Percentiles rank a stretch among this genome's conserved stretches.
Conservation (phyloP, 2,113 vertebrate genomes). For the Hemibagrus wyckioides region DNA sequence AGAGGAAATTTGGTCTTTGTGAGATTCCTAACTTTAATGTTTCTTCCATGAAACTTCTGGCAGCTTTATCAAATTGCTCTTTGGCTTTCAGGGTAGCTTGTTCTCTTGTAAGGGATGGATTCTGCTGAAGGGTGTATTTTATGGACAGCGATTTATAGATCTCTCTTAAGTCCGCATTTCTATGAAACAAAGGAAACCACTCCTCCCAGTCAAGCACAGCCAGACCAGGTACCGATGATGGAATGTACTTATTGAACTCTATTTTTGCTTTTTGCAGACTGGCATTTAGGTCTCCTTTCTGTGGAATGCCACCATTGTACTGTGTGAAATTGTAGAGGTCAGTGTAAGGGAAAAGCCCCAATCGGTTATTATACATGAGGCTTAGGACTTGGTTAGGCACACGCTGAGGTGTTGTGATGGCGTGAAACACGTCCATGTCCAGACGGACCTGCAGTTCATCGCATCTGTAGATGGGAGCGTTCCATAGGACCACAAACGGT, state of each 20-base stretch:
- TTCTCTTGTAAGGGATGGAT: conserved; percentile 48
- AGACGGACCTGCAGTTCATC: conserved; percentile 62
- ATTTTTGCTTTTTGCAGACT: conserved; percentile 74
- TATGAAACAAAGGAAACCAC: conserved; percentile 85
- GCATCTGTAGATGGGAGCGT: conserved; percentile 80
- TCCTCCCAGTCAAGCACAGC: conserved; percentile 92
- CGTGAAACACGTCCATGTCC: conserved; percentile 76
- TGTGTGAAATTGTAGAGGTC: conserved; percentile 53
- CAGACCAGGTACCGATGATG: conserved; percentile 73
- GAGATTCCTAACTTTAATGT: conserved; percentile 64
- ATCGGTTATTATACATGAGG: conserved; percentile 81
- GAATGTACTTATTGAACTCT: conserved; percentile 76
- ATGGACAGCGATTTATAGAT: conserved; percentile 75
- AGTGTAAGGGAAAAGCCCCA: conserved; percentile 84
- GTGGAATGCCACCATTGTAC: conserved; percentile 81
- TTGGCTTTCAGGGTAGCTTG: conserved; percentile 55
- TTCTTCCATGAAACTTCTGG: conserved; percentile 65
- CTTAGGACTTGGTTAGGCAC: conserved; percentile 76
- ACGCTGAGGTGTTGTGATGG: conserved; percentile 72
- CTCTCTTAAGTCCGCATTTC: conserved; percentile 81
- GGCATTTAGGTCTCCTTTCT: conserved; percentile 65
- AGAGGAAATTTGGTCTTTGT: conserved; percentile 78
- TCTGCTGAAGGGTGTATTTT: conserved; percentile 42
- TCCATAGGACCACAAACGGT: conserved; percentile 83
- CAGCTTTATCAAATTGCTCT: conserved; percentile 63